Evolutionary conservation across 2,888 invertebrate genomes (phyloP), one percentile per base, ranked within the genome.

Genomic region (Sericinus montela): DNA sequence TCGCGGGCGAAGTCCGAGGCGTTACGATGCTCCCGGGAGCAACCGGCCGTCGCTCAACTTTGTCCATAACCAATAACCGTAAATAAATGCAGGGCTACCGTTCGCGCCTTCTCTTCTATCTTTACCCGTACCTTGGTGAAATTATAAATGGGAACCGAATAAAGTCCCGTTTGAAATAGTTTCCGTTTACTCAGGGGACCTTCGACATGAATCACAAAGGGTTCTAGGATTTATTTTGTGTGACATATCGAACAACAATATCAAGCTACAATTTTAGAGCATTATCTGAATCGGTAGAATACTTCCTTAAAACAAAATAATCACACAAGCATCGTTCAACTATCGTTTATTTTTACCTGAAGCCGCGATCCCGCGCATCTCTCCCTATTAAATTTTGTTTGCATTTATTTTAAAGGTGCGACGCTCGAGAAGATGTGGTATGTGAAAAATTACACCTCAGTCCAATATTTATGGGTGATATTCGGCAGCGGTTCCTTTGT

Each of bases 341-440:
- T 72, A 73, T 85, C 79, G 73, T 88, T 88, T 88, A 86, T 87
- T 87, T 88, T 85, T 85, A 83, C 82, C 75, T 80, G 81, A 81
- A 81, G 81, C 67, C 75, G 85, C 85, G 79, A 80, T 83, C 83
- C 86, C 73, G 87, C 80, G 87, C 87, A 86, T 85, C 88, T 87
- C 86, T 87, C 87, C 87, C 88, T 88, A 88, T 88, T 88, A 88
- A 86, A 87, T 87, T 88, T 88, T 87, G 87, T 88, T 87, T 88
- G 88, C 88, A 87, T 88, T 88, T 87, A 87, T 88, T 88, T 88
- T 87, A 84, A 88, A 88, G 88, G 87, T 87, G 88, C 87, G 88
- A 86, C 86, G 86, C 78, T 79, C 85, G 81, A 76, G 72, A 70
- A 80, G 86, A 85, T 83, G 75, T 83, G 88, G 88, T 87, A 88